Evolutionary conservation across 2,797 vertebrate genomes (phyloP).

Genomic region (Catostomus latipinnis): DNA sequence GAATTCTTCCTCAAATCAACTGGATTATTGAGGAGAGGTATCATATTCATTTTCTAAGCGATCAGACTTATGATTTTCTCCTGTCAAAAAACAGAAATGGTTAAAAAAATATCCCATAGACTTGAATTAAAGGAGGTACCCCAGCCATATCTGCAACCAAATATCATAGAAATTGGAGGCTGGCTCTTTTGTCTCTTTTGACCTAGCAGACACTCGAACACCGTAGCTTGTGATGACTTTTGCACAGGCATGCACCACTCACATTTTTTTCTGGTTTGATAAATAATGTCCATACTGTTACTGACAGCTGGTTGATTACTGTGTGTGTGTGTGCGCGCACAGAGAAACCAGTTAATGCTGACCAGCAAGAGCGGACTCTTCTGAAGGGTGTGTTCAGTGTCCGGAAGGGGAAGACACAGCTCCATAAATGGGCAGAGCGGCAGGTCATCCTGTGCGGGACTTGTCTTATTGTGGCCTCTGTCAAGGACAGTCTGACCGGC

Average conservation of each 20-base stretch:
- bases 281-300: neutral
- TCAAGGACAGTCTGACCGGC: slow-evolving; percentile 94
- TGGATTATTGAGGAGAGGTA: no score
- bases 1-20: no score
- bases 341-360: slow-evolving; percentile 90
- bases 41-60: no score
- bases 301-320: neutral
- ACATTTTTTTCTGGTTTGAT: neutral
- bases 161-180: no score
- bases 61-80: no score
- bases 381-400: slow-evolving; percentile 92
- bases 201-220: no score
- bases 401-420: slow-evolving; percentile 94
- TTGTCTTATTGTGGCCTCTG: slow-evolving; percentile 93
- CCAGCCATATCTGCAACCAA: no score
- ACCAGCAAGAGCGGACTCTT: slow-evolving; percentile 90
- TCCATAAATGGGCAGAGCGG: slow-evolving; percentile 98
- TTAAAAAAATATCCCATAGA: no score
- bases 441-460: slow-evolving; percentile 95
- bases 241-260: neutral
- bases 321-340: slow-evolving; percentile 35
- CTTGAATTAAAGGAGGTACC: no score
- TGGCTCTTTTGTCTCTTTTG: no score
- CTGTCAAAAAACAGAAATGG: no score
- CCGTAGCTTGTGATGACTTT: neutral